These are phyloP conservation scores for Poecilia velifera DNA, from an alignment of 2,797 vertebrate genomes.

Conservation along the genomic window DNA sequence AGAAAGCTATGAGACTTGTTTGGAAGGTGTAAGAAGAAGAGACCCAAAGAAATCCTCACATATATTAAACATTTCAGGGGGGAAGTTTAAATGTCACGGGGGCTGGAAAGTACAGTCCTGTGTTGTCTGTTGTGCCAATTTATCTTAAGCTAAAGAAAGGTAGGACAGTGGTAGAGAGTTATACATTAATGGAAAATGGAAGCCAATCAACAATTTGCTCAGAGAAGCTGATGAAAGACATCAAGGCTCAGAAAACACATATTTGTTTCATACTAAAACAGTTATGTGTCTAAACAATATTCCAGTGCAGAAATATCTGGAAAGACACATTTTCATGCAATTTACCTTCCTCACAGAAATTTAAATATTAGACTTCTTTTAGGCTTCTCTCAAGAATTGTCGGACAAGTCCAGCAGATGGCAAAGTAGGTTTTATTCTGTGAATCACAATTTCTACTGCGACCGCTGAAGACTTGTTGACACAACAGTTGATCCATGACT, in stretches of 20 bases:
- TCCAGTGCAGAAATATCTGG: neutral
- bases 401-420: neutral
- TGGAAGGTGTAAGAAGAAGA: neutral
- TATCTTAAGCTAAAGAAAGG: neutral
- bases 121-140: neutral
- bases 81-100: neutral
- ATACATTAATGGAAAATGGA: neutral
- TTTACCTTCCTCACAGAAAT: neutral
- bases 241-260: neutral
- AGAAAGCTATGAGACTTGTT: neutral
- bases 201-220: neutral
- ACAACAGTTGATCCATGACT: conserved; percentile 5
- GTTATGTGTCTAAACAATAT: neutral
- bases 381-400: too few species aligned
- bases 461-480: neutral
- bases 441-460: neutral
- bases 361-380: neutral
- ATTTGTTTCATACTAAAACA: conserved; percentile 1
- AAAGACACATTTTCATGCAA: neutral
- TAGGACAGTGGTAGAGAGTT: neutral
- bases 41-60: neutral
- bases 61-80: neutral
- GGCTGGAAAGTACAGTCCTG: neutral
- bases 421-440: neutral
- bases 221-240: neutral